A percentile compares a stretch with the other conserved stretches of the same genome.
These are phyloP conservation scores for Chondrilla cf. caribensis DNA, from an alignment of 37 sponge, comb jelly and placozoan species.

Conservation along the genomic window DNA sequence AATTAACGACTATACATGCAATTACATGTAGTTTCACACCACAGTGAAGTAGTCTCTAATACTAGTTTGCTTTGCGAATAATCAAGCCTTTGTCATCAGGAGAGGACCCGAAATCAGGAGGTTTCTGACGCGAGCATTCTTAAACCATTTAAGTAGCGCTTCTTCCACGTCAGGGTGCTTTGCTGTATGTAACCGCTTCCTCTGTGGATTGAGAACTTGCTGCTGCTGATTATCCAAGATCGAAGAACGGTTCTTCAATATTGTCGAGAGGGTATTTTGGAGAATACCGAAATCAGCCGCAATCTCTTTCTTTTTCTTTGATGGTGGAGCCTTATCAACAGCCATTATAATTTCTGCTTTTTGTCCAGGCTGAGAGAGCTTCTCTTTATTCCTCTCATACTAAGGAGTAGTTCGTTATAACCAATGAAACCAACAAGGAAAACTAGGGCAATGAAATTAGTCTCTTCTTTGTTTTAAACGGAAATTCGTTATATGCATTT, in stretches of 20 bases:
- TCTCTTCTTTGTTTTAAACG: constrained; percentile 2
- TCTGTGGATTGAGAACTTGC: background rate
- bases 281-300: background rate
- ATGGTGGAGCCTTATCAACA: constrained; percentile 2
- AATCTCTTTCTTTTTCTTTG: constrained; percentile 1
- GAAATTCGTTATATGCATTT: background rate
- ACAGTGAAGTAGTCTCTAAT: background rate
- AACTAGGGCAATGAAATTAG: too few species aligned
- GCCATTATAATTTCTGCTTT: background rate
- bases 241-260: background rate
- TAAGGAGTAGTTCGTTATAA: too few species aligned
- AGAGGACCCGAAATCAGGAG: background rate
- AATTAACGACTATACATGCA: too few species aligned
- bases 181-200: background rate
- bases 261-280: background rate
- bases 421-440: too few species aligned
- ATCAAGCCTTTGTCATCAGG: background rate
- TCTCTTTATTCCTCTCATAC: background rate
- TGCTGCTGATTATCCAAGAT: background rate
- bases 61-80: background rate
- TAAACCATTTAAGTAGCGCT: constrained; percentile 7
- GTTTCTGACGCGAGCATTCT: background rate
- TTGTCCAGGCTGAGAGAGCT: background rate
- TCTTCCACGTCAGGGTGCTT: background rate
- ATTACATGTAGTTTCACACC: too few species aligned